Base-by-base conservation (phyloP, 2,797 vertebrate genomes). In the Enteromius radiatus region DNA sequence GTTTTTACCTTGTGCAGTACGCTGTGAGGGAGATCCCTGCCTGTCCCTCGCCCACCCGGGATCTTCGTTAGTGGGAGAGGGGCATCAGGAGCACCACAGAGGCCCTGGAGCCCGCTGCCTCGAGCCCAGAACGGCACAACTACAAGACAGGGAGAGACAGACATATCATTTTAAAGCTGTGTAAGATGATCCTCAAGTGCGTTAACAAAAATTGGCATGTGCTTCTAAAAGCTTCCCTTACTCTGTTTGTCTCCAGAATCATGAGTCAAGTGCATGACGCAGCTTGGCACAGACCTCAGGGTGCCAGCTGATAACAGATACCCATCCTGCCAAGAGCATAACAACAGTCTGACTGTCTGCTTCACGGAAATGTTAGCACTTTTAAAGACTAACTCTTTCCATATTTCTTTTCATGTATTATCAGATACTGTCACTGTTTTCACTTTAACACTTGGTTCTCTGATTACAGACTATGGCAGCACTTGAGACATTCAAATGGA, bases 41-140 rank as follows among this genome's bases (percentile, higher is more conserved):
- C 89, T 90, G 94, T 96, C 97, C 98, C 98, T 97, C 98, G 96
- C 98, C 98, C 98, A 99, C 97, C 95, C 96, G 97, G 98, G 98
- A 99, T 98, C 98, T 99, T 99, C 91, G 95, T 95, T 92, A 96
- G 97, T 99, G 97, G 98, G 98, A 98, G 98, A 98, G 98, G 98
- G 97, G 95, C 98, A 99, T 99, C 98, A 99, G 98, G 98, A 99
- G 94, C 98, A 99, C 98, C 98, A 99, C 98, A 97, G 97, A 99
- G 98, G 97, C 97, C 98, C 97, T 21, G 97, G 98, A 95, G 96
- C 95, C 90, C 94, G 95, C 96, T 96, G 96, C 95, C 95, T 96
- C 92, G 96, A 95, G 91, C 94, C 96, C 90, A 93, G 94, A 93
- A 97, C 94, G 91, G 96, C 95, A 90, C 96, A 96, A 93, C 97